Evolutionary conservation across 2,888 invertebrate genomes (phyloP), one percentile per base, ranked within the genome.

Genomic region (Nowickia ferox): DNA sequence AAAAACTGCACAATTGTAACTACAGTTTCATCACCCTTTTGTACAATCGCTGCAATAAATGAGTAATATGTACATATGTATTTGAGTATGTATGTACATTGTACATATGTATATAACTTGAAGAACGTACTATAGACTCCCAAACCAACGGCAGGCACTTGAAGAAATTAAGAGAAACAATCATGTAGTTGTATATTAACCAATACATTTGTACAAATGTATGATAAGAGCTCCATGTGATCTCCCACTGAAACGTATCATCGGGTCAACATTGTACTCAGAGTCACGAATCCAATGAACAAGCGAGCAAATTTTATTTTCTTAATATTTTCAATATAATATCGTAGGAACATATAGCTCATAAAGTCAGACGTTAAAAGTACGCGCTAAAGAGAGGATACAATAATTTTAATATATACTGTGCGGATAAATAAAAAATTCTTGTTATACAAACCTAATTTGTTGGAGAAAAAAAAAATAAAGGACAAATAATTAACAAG

Each of bases 341-440:
- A 91, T 88, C 87, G 87, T 87, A 87, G 89, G 87, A 87, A 89
- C 88, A 88, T 88, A 88, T 86, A 84, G 87, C 88, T 87, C 88
- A 89, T 84, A 87, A 88, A 89, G 89, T 90, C 91, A 91, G 89
- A 89, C 88, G 87, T 88, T 87, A 88, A 88, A 87, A 84, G 89
- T 89, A 87, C 89, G 88, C 85, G 87, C 85, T 88, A 84, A 86
- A 89, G 88, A 89, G 88, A 87, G 87, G 66, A 84, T 83, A 81
- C 72, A 82, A 2, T 4, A 30, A 5, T 51, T 44, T 15, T 46
- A 66, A 40, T 17, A 55, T 46, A 48, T 30, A 76, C 59, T 66
- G 11, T 51, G 75, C 74, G 63, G 38, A 63, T 55, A n/a, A 51
- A 74, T 57, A 66, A 63, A 72, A 30, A 65, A 15, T 11, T 46